A percentile compares a stretch with the other conserved stretches of the same genome.
Conservation (phyloP, 1,140 invertebrate species). For the Cyclina sinensis region DNA sequence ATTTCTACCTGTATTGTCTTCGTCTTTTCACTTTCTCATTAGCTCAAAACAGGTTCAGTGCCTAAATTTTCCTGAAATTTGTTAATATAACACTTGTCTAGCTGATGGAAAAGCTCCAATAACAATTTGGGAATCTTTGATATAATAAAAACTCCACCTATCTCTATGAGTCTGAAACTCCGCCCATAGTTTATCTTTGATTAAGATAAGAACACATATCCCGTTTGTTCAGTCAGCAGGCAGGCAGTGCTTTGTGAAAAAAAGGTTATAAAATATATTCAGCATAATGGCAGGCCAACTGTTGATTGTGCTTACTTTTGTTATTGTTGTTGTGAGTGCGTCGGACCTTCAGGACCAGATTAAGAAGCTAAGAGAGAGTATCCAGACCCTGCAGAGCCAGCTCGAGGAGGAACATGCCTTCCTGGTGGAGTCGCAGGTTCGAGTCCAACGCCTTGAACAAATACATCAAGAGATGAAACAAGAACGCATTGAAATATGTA, state of each 20-base stretch:
- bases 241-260: conserved; percentile 25
- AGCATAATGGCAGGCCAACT: conserved; percentile 15
- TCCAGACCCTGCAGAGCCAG: not conserved
- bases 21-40: too few relatives aligned
- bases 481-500: conserved; percentile 37
- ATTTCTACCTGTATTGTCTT: too few relatives aligned
- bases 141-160: too few relatives aligned
- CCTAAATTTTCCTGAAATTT: too few relatives aligned
- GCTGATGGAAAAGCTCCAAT: too few relatives aligned
- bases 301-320: not conserved
- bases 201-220: not conserved
- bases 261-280: not conserved
- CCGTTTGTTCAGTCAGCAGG: not conserved
- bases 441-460: not conserved
- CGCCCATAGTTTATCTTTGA: not conserved
- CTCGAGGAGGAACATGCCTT: conserved; percentile 31
- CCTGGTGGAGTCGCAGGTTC: conserved; percentile 5
- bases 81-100: too few relatives aligned
- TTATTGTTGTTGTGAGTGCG: conserved; percentile 6
- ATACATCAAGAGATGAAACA: not conserved
- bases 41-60: too few relatives aligned
- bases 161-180: not conserved
- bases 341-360: conserved; percentile 21
- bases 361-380: conserved; percentile 19
- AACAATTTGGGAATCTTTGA: too few relatives aligned